Base-by-base conservation (phyloP, 2,113 vertebrate genomes). In the Centropristis striata region DNA sequence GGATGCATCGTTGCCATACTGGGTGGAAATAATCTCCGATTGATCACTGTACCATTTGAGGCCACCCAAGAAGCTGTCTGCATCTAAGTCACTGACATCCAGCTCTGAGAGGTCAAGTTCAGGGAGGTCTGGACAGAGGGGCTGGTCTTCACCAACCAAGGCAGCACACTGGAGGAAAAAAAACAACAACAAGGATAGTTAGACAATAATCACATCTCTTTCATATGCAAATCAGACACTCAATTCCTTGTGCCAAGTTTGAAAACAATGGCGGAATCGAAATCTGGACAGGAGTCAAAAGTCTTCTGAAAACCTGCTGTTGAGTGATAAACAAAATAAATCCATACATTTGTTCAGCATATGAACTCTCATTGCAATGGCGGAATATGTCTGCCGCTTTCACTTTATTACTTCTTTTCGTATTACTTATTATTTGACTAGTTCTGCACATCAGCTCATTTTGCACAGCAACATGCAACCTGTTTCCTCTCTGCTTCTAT, bases 41-140 rank as follows among this genome's bases (percentile, higher is more conserved):
- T 99, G 98, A 96, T 99, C 98, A 5, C 96, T 99, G 96, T 98
- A 99, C 98, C 98, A 99, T 94, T 99, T 99, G 93, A 99, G 96
- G 90, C 98, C 98, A 37, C 97, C 98, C 90, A 99, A 94, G 94
- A 99, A 99, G 92, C 96, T 97, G 94, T 99, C 97, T 0, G 98
- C 96, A 15, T 99, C 97, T 92, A 99, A 96, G 94, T 99, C 98
- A 0, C 98, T 99, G 92, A 99, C 98, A 86, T 99, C 98, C 84
- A 99, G 96, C 96, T 99, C 98, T n/a, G 98, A 99, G 81, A 99
- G 98, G 94, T 99, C 98, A 72, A 99, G 98, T 95, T 99, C 98
- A 68, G 98, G 98, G 89, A 99, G 96, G 95, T 99, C 98, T 65
- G 98, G 97, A 92, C 98, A 99, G 91, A 99, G 97, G 93, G 98